Percentiles rank a stretch among this genome's conserved stretches.
phyloP scores from a whole-genome alignment of 2,113 vertebrate species.

The Hyperopisus bebe region DNA sequence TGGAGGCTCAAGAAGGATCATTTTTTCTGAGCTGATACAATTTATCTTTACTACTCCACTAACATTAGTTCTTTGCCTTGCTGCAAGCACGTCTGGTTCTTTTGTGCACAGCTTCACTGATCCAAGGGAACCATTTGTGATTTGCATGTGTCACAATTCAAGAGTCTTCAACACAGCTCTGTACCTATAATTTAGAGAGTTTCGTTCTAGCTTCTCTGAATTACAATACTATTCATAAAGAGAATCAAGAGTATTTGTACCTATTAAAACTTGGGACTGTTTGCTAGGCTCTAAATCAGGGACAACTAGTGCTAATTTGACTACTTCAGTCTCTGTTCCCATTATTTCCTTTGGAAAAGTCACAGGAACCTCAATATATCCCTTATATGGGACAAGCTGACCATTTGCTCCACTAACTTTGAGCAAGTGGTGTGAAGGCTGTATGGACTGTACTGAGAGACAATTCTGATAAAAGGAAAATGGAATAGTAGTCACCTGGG shows the following conservation, averaged over 20 bases:
- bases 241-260: constrained; percentile 13
- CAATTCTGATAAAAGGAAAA: neutral
- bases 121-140: neutral
- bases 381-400: neutral
- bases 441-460: neutral
- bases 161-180: neutral
- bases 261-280: neutral
- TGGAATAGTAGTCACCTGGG: neutral
- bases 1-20: neutral
- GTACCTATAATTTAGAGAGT: neutral
- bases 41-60: neutral
- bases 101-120: neutral
- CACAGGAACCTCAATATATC: neutral
- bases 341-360: constrained; percentile 10
- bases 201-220: neutral
- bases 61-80: neutral
- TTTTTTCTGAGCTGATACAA: neutral
- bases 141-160: neutral
- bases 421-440: neutral
- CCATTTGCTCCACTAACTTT: constrained; percentile 6
- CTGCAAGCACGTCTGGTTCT: neutral
- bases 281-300: neutral
- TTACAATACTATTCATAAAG: constrained; percentile 5
- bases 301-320: neutral
- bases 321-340: neutral